Percentiles rank a stretch among this genome's conserved stretches.
Evolutionary conservation across 2,888 invertebrate genomes (phyloP).

Genomic region (Therioaphis trifolii): DNA sequence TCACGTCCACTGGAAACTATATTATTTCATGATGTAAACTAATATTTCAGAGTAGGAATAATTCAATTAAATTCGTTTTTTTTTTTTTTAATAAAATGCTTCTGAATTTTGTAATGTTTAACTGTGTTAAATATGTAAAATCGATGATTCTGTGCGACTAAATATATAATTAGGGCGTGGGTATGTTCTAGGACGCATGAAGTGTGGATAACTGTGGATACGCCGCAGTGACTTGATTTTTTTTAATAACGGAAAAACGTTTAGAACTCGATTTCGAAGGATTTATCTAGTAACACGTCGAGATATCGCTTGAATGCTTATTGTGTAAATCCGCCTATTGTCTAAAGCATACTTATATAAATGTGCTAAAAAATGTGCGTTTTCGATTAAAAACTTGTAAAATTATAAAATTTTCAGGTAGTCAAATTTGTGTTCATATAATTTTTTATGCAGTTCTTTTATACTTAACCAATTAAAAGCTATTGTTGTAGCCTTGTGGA

Average conservation of each 20-base stretch:
- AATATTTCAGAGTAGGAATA: not conserved
- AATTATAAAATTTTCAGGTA: too few relatives aligned
- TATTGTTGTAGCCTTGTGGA: constrained; percentile 45
- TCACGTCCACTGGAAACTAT: too few relatives aligned
- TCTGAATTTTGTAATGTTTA: too few relatives aligned
- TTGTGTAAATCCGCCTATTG: too few relatives aligned
- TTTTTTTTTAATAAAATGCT: not conserved
- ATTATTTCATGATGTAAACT: too few relatives aligned
- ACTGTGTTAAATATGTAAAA: not conserved
- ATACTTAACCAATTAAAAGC: not conserved
- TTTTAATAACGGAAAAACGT: constrained; percentile 35
- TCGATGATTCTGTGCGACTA: not conserved
- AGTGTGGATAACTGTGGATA: constrained; percentile 44
- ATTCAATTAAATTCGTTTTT: not conserved
- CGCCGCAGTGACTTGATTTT: constrained; percentile 42
- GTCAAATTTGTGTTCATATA: not conserved
- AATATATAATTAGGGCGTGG: constrained; percentile 30
- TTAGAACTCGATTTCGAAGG: not conserved
- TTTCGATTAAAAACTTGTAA: too few relatives aligned
- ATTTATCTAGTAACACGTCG: not conserved
- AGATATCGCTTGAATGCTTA: too few relatives aligned
- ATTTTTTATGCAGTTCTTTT: too few relatives aligned
- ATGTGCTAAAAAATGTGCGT: too few relatives aligned
- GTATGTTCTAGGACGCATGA: constrained; percentile 40
- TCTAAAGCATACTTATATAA: too few relatives aligned